phyloP scores from a whole-genome alignment of 2,888 invertebrate species.

The Cheilosia urbana region DNA sequence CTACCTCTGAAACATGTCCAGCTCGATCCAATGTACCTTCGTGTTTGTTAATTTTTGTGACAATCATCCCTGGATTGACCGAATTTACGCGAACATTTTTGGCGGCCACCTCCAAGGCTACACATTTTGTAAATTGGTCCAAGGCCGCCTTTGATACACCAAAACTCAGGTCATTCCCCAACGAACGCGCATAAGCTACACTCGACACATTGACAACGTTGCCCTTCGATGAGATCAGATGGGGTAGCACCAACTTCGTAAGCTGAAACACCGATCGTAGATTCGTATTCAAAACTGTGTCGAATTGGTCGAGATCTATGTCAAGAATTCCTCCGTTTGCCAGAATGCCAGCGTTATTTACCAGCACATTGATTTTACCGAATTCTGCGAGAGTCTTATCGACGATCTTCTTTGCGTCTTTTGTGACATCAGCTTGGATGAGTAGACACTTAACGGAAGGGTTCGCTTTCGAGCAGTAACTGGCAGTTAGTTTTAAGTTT shows the following conservation, averaged over 20 bases:
- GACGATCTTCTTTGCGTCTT: slow-evolving; percentile 88
- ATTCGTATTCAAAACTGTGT: slow-evolving; percentile 93
- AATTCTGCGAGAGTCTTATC: slow-evolving; percentile 88
- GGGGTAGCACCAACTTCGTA: slow-evolving; percentile 92
- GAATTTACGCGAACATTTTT: slow-evolving; percentile 94
- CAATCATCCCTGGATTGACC: slow-evolving; percentile 95
- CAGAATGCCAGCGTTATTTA: slow-evolving; percentile 94
- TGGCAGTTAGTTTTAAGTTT: slow-evolving; percentile 39
- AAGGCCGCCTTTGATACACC: slow-evolving; percentile 96
- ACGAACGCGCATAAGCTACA: slow-evolving; percentile 93
- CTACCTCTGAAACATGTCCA: slow-evolving; percentile 92
- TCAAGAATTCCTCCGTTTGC: slow-evolving; percentile 91
- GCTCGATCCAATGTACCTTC: slow-evolving; percentile 92
- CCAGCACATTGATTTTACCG: slow-evolving; percentile 87
- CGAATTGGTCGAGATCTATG: slow-evolving; percentile 92
- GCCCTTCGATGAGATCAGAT: slow-evolving; percentile 91
- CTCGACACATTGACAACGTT: slow-evolving; percentile 97
- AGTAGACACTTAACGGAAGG: slow-evolving; percentile 80
- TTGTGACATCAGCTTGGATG: slow-evolving; percentile 86
- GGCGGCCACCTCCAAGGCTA: slow-evolving; percentile 91
- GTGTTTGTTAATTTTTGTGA: slow-evolving; percentile 92
- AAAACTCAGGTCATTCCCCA: slow-evolving; percentile 94
- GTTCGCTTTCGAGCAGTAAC: slow-evolving; percentile 37
- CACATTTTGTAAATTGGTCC: slow-evolving; percentile 96
- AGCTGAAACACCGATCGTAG: slow-evolving; percentile 90